A percentile compares a stretch with the other conserved stretches of the same genome.
Conservation (phyloP, 2,888 invertebrate genomes). For the Celastrina argiolus region DNA sequence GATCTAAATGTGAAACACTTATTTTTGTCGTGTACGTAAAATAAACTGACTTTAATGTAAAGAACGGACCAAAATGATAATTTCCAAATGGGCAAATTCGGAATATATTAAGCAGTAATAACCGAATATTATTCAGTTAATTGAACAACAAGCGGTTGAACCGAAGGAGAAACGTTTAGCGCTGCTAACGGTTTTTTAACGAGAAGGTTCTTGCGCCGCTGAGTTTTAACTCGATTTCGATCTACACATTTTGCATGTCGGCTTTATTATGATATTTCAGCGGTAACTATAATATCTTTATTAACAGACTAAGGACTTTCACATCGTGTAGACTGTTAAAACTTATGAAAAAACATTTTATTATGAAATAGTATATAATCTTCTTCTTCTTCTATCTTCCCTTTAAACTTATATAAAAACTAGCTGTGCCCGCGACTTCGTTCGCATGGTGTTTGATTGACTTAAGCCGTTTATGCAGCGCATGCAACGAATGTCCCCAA, state of each 20-base stretch:
- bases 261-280: neutral
- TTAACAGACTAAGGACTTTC: neutral
- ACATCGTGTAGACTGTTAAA: neutral
- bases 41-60: no score
- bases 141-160: neutral
- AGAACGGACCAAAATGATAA: neutral
- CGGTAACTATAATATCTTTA: constrained; percentile 3
- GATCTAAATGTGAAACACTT: no score
- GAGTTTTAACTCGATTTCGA: constrained; percentile 12
- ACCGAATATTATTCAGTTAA: constrained; percentile 3
- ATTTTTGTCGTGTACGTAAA: no score
- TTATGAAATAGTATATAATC: no score
- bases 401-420: no score
- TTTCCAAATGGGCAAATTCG: neutral
- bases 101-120: neutral
- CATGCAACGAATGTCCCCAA: no score
- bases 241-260: constrained; percentile 1
- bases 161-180: neutral
- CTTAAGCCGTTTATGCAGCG: no score
- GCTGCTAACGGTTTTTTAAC: neutral
- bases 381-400: no score
- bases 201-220: neutral
- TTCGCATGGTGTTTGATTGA: no score
- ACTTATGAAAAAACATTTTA: neutral
- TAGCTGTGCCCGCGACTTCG: no score